phyloP scores from a whole-genome alignment of 1,140 invertebrate species.

The Procambarus virginalis region DNA sequence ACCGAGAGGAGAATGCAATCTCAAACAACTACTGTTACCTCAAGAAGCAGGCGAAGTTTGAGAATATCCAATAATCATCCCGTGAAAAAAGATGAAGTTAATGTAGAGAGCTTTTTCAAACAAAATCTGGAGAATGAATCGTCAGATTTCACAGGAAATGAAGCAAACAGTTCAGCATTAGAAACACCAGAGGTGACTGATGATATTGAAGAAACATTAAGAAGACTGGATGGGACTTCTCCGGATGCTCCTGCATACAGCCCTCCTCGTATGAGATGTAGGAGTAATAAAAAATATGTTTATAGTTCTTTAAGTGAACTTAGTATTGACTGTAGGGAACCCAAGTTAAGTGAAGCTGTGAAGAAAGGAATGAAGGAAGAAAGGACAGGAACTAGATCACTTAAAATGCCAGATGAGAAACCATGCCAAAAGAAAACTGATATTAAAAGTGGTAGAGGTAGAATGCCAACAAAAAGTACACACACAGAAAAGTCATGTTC shows the following conservation, averaged over 20 bases:
- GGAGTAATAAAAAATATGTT: neutral
- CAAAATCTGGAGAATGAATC: neutral
- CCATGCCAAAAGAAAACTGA: neutral
- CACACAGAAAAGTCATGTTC: neutral
- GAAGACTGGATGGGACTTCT: constrained; percentile 37
- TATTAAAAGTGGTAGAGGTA: neutral
- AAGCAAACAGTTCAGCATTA: neutral
- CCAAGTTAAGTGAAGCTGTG: neutral
- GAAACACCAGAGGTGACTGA: neutral
- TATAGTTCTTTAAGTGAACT: neutral
- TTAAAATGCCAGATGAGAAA: neutral
- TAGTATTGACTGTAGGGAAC: neutral
- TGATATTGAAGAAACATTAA: constrained; percentile 52
- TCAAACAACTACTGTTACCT: neutral
- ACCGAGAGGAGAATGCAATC: neutral
- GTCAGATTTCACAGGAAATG: neutral
- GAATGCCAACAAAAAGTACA: neutral
- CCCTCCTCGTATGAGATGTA: neutral
- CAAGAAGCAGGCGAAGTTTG: neutral
- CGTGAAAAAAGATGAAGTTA: neutral
- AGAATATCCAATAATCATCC: neutral
- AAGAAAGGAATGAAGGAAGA: neutral
- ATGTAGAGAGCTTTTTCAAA: neutral
- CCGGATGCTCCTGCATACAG: neutral
- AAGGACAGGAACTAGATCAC: neutral